These are phyloP conservation scores for Chiroxiphia lanceolata DNA, from an alignment of 2,797 vertebrate genomes.

Conservation along the genomic window DNA sequence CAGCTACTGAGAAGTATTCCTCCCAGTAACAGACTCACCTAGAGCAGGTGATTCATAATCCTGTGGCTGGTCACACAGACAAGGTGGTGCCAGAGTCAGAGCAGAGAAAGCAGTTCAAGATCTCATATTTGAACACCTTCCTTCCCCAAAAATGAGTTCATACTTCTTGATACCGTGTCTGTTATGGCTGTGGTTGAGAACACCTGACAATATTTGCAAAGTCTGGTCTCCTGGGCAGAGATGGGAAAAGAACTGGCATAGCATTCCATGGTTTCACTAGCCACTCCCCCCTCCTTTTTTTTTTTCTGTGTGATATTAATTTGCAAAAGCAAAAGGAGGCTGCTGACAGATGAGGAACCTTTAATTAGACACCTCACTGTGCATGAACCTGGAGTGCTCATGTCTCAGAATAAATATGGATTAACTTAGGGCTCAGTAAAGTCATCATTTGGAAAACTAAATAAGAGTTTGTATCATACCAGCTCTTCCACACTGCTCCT, in stretches of 20 bases:
- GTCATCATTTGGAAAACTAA: background rate
- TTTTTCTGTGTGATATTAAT: background rate
- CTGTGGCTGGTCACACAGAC: background rate
- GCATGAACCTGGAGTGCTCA: background rate
- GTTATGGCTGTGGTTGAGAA: background rate
- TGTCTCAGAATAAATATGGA: background rate
- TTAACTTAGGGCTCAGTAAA: background rate
- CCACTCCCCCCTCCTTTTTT: rapidly evolving
- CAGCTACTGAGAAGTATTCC: background rate
- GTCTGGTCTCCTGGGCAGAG: background rate
- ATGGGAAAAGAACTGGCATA: background rate
- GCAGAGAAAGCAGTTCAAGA: background rate
- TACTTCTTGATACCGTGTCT: background rate
- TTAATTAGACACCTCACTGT: background rate
- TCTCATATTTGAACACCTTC: background rate
- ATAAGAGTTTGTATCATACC: background rate
- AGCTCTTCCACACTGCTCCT: background rate
- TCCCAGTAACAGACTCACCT: background rate
- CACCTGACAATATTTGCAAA: background rate
- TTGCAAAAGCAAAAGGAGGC: background rate
- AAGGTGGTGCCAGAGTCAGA: background rate
- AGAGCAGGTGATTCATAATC: background rate
- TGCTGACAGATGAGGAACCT: background rate
- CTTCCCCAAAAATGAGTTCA: background rate
- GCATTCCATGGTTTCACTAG: background rate